Evolutionary conservation across 2,888 invertebrate species (phyloP).

Genomic region (Byasa hedistus): DNA sequence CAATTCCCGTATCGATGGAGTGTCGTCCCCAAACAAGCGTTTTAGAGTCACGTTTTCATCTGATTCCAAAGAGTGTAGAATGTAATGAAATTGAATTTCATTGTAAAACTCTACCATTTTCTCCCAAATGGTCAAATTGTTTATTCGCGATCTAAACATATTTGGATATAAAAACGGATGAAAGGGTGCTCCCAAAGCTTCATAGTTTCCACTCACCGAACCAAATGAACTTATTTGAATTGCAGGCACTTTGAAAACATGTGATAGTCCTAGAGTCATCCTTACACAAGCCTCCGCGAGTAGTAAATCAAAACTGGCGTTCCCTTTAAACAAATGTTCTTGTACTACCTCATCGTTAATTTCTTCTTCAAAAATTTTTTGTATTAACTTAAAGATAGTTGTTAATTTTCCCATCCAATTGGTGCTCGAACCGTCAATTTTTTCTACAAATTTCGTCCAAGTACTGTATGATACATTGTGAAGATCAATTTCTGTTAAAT

Average conservation of each 20-base stretch:
- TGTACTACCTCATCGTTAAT: slow-evolving; percentile 28
- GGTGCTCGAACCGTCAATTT: neutral
- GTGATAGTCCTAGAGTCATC: slow-evolving; percentile 34
- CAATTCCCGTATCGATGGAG: slow-evolving; percentile 38
- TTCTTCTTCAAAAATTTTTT: slow-evolving; percentile 33
- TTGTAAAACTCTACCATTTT: slow-evolving; percentile 39
- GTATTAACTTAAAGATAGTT: slow-evolving; percentile 1
- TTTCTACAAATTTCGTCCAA: slow-evolving; percentile 16
- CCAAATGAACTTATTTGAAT: slow-evolving; percentile 43
- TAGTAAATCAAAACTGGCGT: slow-evolving; percentile 36
- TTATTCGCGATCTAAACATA: slow-evolving; percentile 29
- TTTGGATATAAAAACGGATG: slow-evolving; percentile 43
- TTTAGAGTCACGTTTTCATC: slow-evolving; percentile 35
- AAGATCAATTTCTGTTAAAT: slow-evolving; percentile 47
- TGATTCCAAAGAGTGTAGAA: slow-evolving; percentile 20
- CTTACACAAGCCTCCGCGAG: slow-evolving; percentile 35
- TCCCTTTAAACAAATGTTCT: slow-evolving; percentile 29
- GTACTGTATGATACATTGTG: slow-evolving; percentile 30
- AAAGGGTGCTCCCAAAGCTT: slow-evolving; percentile 36
- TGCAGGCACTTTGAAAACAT: slow-evolving; percentile 40
- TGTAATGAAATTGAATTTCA: slow-evolving; percentile 20
- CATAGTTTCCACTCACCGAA: slow-evolving; percentile 19
- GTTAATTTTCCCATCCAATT: slow-evolving; percentile 1
- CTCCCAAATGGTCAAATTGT: slow-evolving; percentile 43
- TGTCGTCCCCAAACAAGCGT: slow-evolving; percentile 37